phyloP scores from a whole-genome alignment of 2,888 invertebrate genomes.

The Euzetes globulus region DNA sequence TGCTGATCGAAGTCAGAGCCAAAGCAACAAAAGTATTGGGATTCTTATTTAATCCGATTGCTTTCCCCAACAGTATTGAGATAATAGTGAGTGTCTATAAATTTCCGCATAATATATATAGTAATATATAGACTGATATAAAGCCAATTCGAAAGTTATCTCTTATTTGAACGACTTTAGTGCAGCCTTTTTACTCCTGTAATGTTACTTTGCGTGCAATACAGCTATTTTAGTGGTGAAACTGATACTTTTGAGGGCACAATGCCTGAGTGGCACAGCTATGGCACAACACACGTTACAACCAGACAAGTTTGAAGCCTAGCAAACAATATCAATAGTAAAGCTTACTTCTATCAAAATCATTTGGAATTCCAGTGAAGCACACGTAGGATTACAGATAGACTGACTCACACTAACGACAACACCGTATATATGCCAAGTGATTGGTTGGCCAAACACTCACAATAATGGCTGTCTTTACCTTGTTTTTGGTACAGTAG shows the following conservation, averaged over 20 bases:
- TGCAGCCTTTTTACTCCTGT: conserved; percentile 23
- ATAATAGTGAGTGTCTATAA: conserved; percentile 25
- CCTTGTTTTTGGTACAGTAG: conserved; percentile 23
- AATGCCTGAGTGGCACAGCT: neutral
- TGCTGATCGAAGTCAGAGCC: conserved; percentile 9
- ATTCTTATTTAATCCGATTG: conserved; percentile 23
- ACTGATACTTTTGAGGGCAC: conserved; percentile 12
- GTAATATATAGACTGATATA: neutral
- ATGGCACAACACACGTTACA: neutral
- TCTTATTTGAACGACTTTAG: conserved; percentile 26
- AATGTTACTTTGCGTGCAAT: conserved; percentile 21
- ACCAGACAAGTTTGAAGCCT: neutral
- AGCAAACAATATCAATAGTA: conserved; percentile 7
- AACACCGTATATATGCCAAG: neutral
- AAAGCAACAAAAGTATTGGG: neutral
- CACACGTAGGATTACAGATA: conserved; percentile 17
- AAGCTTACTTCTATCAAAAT: conserved; percentile 9
- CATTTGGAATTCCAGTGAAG: conserved; percentile 23
- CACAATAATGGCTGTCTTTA: conserved; percentile 23
- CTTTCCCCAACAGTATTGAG: conserved; percentile 27
- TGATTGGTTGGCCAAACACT: neutral
- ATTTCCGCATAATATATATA: conserved; percentile 23
- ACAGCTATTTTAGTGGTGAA: conserved; percentile 16
- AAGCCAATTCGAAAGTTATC: conserved; percentile 28
- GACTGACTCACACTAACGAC: neutral